Evolutionary conservation across 2,113 vertebrate species (phyloP), one percentile per base, ranked within the genome.

Genomic region (Cyanoliseus patagonus): DNA sequence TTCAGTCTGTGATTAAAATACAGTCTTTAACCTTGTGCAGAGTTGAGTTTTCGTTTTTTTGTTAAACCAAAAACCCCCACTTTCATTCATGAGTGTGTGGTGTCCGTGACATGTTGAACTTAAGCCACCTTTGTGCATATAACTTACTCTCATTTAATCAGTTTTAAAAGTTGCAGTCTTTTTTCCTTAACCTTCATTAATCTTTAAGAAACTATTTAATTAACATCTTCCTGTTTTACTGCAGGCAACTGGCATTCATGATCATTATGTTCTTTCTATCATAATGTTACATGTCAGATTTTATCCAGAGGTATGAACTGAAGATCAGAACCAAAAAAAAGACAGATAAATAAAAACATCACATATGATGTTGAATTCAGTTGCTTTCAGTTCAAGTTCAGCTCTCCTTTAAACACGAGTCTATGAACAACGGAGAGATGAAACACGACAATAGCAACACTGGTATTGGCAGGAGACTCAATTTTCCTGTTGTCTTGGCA

Each of bases 1-100:
- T 97, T 97, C 95, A 93, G 94, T 96, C 96, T 4, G 95, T 97
- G 96, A 97, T 97, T 97, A 97, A 97, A 97, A 94, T 92, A 93
- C 88, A 93, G 83, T 94, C 92, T 96, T 97, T 96, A 97, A 97
- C 95, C 95, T 94, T 96, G 91, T 92, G 85, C 86, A 67, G 88
- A 92, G 86, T 92, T 90, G 92, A 94, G 94, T 93, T 94, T 96
- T 97, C 77, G 35, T 92, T 95, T 83, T 83, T 83, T 91, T 88
- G 39, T 85, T 90, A 35, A 66, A 49, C 8, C 84, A 85, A 51
- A 82, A 53, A 44, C 59, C 13, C 57, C 22, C 11, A 16, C 52
- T 83, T 66, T 68, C 27, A n/a, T 31, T 49, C 35, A 19, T 70
- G 15, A 83, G 13, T 9, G 5, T 33, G 15, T 61, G 66, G 24